Base-by-base conservation (phyloP, 2,113 vertebrate species). In the Equus quagga region DNA sequence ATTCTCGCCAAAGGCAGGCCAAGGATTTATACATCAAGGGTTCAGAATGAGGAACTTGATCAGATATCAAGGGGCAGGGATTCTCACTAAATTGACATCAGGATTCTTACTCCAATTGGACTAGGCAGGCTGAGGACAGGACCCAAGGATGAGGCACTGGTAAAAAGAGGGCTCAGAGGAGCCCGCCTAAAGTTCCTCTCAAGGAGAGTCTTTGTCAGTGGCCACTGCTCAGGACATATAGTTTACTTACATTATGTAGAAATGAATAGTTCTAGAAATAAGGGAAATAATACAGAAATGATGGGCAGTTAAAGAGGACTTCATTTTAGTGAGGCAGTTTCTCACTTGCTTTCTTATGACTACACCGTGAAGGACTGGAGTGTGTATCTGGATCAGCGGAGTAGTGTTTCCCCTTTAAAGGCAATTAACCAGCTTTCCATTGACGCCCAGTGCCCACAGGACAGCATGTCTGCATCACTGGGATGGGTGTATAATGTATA, bases 241-340 rank as follows among this genome's bases (percentile, higher is more conserved):
- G 15, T 78, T 72, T 54, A 69, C n/a, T 65, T 64, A n/a, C 5
- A 80, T 23, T 28, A 60, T 54, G 11, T 72, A 17, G 8, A 65
- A 89, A 81, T n/a, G 62, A 70, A 49, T 41, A 46, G 14, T 70
- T 94, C 17, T 94, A 83, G 85, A 92, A 94, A 67, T 58, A 79
- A 86, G 36, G 17, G n/a, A 78, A 89, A 58, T 44, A 62, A 69
- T 82, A 51, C 23, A 76, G 44, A 85, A 94, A 95, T 33, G 24
- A 13, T 56, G 36, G 44, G 9, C 26, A 21, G 62, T 33, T 81
- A 89, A 93, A 73, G 12, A 79, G 21, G 44, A 12, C 17, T 78
- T 51, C 11, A 72, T 28, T 82, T 91, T 31, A 41, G 36, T 41
- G 36, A 64, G 70, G 36, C 23, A 46, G 26, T 64, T 83, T 89